Conservation (phyloP, 2,888 invertebrate species). For the Lasiommata megera region DNA sequence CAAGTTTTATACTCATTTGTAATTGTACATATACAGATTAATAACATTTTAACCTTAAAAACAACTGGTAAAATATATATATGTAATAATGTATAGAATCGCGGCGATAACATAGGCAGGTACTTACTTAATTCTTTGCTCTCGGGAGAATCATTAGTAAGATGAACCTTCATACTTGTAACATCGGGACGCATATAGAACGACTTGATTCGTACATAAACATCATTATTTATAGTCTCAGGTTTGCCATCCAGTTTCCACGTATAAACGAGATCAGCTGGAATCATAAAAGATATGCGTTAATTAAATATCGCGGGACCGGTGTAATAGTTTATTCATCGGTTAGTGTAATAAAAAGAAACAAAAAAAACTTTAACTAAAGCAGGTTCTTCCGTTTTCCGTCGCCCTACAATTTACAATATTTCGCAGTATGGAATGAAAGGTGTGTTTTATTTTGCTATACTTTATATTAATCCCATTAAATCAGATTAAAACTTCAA, state of each 20-base stretch:
- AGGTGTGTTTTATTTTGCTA: too few relatives aligned
- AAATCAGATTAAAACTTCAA: too few relatives aligned
- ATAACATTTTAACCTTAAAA: too few relatives aligned
- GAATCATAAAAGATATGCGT: constrained; percentile 34
- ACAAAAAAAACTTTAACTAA: too few relatives aligned
- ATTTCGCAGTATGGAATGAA: too few relatives aligned
- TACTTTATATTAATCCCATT: too few relatives aligned
- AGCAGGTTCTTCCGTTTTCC: too few relatives aligned
- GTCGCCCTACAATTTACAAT: too few relatives aligned
- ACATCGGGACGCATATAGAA: constrained; percentile 84
- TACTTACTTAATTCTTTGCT: constrained; percentile 82
- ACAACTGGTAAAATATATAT: too few relatives aligned
- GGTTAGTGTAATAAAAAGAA: background rate
- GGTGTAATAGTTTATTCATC: background rate
- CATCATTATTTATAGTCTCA: constrained; percentile 75
- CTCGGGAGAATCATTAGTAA: constrained; percentile 82
- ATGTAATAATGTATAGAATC: too few relatives aligned
- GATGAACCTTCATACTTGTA: constrained; percentile 81
- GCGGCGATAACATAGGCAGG: background rate
- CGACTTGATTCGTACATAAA: constrained; percentile 79
- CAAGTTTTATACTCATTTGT: too few relatives aligned
- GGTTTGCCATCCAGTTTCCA: constrained; percentile 82
- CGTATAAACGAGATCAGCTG: constrained; percentile 81
- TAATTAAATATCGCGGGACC: background rate
- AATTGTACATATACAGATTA: too few relatives aligned